These are phyloP conservation scores for Pituophis catenifer DNA, from an alignment of 2,113 vertebrate genomes.

Conservation along the genomic window DNA sequence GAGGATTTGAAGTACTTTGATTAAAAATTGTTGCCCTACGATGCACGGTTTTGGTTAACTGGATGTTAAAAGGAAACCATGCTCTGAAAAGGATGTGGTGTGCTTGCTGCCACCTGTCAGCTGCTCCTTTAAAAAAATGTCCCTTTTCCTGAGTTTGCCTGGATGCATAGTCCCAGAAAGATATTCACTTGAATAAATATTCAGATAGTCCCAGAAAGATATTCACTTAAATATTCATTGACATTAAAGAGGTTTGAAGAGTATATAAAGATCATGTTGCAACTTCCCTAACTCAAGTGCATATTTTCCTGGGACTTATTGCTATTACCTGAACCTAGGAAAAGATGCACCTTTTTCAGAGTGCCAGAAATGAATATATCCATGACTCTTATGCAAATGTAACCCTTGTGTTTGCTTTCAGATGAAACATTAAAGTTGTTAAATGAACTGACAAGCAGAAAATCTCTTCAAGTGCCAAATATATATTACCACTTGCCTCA, in stretches of 20 bases:
- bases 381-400: background rate
- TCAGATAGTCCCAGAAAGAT: background rate
- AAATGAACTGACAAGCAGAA: constrained; percentile 89
- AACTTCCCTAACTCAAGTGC: background rate
- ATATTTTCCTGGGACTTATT: background rate
- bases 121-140: background rate
- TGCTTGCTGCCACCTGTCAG: background rate
- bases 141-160: no score
- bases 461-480: constrained; percentile 96
- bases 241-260: background rate
- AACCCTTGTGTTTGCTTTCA: constrained; percentile 51
- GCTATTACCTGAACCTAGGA: background rate
- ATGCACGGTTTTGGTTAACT: background rate
- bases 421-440: constrained; percentile 93
- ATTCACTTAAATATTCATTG: background rate
- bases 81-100: background rate
- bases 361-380: background rate
- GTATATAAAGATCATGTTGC: background rate
- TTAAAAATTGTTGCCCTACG: background rate
- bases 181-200: no score
- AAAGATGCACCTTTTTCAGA: background rate
- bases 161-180: no score
- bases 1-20: background rate
- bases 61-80: background rate
- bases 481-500: constrained; percentile 99